These are phyloP conservation scores for Cryptops parisi DNA, from an alignment of 2,888 invertebrate species.

Conservation along the genomic window DNA sequence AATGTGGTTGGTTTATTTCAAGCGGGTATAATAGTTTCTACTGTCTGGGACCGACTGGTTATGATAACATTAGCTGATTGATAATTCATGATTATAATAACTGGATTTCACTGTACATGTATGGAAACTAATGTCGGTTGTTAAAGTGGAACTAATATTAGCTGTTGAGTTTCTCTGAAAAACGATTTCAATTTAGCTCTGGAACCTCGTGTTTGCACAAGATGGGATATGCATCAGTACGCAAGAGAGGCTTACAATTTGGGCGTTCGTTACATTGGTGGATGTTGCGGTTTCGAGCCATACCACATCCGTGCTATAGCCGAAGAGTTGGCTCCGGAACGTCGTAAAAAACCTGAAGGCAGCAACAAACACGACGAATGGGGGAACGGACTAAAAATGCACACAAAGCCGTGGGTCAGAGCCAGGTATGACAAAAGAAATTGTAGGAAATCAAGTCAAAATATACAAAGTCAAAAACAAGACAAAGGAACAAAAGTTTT, in stretches of 20 bases:
- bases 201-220: conserved; percentile 30
- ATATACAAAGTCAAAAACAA: too few species aligned
- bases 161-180: neutral
- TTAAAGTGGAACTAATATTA: neutral
- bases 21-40: too few species aligned
- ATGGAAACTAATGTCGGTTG: too few species aligned
- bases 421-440: conserved; percentile 24
- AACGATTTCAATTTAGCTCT: conserved; percentile 23
- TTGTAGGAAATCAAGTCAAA: too few species aligned
- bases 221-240: conserved; percentile 33
- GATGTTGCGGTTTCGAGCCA: conserved; percentile 34
- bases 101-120: too few species aligned
- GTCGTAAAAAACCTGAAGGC: conserved; percentile 24
- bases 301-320: conserved; percentile 33
- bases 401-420: conserved; percentile 35
- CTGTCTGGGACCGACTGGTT: too few species aligned
- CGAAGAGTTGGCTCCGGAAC: conserved; percentile 30
- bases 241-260: conserved; percentile 32
- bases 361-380: conserved; percentile 31
- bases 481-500: too few species aligned
- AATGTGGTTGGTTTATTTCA: too few species aligned
- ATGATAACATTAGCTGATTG: too few species aligned
- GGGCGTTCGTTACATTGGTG: conserved; percentile 33
- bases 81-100: too few species aligned
- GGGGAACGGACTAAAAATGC: conserved; percentile 32